These are phyloP conservation scores for Uria lomvia DNA, from an alignment of 2,113 vertebrate genomes.

Conservation along the genomic window DNA sequence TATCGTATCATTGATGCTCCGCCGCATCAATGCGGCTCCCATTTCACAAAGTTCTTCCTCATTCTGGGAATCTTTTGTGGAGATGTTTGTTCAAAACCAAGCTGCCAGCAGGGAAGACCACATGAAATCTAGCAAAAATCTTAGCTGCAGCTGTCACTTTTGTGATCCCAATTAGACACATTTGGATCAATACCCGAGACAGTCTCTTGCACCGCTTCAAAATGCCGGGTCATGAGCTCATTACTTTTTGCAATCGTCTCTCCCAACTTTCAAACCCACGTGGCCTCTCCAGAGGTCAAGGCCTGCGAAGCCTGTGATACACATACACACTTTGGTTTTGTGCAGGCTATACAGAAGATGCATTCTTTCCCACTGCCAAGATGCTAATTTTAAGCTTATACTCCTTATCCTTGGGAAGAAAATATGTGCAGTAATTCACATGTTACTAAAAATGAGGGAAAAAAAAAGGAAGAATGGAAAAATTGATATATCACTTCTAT, in stretches of 20 bases:
- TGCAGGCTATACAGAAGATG: not conserved
- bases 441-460: not conserved
- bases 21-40: no score
- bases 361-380: not conserved
- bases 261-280: not conserved
- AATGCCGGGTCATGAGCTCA: not conserved
- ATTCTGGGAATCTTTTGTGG: not conserved
- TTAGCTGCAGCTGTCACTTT: not conserved
- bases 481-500: not conserved
- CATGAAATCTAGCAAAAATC: not conserved
- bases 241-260: not conserved
- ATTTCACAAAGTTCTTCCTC: not conserved
- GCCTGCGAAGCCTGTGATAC: not conserved
- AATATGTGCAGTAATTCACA: not conserved
- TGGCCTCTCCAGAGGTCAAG: not conserved
- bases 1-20: no score
- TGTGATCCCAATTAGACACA: not conserved
- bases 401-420: not conserved
- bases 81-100: not conserved
- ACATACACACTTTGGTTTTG: not conserved
- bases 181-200: not conserved
- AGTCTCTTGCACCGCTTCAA: not conserved
- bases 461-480: not conserved
- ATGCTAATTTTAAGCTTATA: not conserved
- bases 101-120: not conserved